Evolutionary conservation across 2,113 vertebrate species (phyloP).

Genomic region (Burhinus bistriatus): DNA sequence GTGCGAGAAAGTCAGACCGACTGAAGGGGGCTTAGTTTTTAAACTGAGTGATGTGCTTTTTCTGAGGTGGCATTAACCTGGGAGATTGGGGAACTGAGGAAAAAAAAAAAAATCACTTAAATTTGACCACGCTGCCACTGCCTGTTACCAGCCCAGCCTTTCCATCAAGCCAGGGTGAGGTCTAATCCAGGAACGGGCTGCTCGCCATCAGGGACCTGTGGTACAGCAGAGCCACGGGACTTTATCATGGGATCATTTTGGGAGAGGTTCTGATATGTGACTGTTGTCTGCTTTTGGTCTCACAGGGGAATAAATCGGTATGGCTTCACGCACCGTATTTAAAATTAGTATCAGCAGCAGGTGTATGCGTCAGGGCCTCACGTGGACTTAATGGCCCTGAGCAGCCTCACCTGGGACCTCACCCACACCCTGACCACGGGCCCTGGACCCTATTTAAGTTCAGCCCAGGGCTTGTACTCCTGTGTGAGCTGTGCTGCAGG

Average conservation of each 20-base stretch:
- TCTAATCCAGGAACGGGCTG: accelerated
- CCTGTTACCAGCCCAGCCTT: background rate
- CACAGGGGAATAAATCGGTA: too few relatives aligned
- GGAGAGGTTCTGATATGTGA: background rate
- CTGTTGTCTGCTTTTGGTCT: too few relatives aligned
- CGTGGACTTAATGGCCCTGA: background rate
- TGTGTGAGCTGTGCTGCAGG: accelerated
- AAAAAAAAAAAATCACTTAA: background rate
- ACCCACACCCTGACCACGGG: background rate
- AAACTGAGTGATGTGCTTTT: background rate
- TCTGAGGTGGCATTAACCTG: background rate
- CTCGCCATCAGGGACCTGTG: accelerated
- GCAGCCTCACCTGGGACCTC: background rate
- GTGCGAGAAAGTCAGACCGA: background rate
- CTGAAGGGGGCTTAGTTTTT: background rate
- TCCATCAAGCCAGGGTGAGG: background rate
- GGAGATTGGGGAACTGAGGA: background rate
- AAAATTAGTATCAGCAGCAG: too few relatives aligned
- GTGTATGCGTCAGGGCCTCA: background rate
- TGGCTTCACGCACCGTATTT: too few relatives aligned
- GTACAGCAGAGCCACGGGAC: accelerated
- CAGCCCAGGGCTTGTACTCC: accelerated
- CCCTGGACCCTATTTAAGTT: background rate
- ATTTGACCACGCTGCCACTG: background rate
- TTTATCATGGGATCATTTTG: background rate